Evolutionary conservation across 1,140 invertebrate genomes (phyloP), one percentile per base, ranked within the genome.

Genomic region (Camponotus vicinus): DNA sequence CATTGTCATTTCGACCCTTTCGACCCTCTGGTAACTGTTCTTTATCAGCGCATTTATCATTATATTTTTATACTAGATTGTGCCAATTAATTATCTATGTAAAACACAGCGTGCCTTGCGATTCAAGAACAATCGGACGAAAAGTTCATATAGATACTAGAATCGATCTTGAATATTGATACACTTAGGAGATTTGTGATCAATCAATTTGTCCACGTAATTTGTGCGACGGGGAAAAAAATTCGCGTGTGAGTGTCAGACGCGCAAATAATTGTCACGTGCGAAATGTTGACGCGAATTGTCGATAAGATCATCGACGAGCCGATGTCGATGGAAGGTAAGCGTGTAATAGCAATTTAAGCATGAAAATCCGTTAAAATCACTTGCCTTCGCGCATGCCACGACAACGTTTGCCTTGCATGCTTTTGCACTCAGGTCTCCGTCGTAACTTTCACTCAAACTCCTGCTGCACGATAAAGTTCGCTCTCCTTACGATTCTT

Each of bases 261-360:
- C 18, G 59, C 21, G 18, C n/a, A 69, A 6, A 82, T 37, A 45
- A 34, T 45, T 45, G 27, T 18, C 3, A 18, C 66, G 21, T 37
- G 8, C 18, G n/a, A 32, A 52, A 42, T 8, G 5, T 57, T 57
- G 40, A 40, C 6, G 42, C 27, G 11, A 18, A 21, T 63, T 34
- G 13, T 57, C 8, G 21, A 49, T 69, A 73, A 45, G 45, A 82
- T 82, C 27, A 27, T 45, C 42, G 42, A 45, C 7, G 52, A 9
- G 13, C 11, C 18, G 18, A 40, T n/a, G 6, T 32, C 6, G 8
- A 69, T 13, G 7, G n/a, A 32, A 83, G 79, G 79, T 83, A 83
- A 83, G 79, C 79, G 55, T 75, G 27, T 52, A 52, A 75, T 45
- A 71, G 13, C 27, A 82, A n/a, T 82, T 42, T 82, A 82, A n/a